phyloP scores from a whole-genome alignment of 2,113 vertebrate genomes.

The Uropsilus gracilis region DNA sequence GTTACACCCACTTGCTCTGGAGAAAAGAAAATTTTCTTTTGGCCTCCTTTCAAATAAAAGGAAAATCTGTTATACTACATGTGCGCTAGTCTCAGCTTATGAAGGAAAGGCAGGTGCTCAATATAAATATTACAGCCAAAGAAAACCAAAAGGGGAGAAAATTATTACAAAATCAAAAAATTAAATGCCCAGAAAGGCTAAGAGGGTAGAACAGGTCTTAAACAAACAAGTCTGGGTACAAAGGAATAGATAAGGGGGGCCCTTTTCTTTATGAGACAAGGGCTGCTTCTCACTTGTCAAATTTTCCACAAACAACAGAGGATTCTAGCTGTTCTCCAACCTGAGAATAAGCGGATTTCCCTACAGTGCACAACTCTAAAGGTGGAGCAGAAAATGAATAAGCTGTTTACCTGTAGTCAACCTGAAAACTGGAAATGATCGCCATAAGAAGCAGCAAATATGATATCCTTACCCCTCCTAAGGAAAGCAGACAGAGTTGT shows the following conservation, averaged over 20 bases:
- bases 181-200: not conserved
- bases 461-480: not conserved
- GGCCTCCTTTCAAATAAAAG: constrained; percentile 43
- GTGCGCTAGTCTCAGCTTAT: not conserved
- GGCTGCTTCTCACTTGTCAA: not conserved
- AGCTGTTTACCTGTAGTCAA: not conserved
- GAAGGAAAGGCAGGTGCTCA: not conserved
- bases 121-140: constrained; percentile 6
- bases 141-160: constrained; percentile 22
- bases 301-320: not conserved
- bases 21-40: not conserved
- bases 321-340: not conserved
- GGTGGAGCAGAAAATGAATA: not conserved
- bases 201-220: not conserved
- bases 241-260: not conserved
- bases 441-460: not conserved
- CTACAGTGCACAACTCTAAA: not conserved
- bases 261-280: not conserved
- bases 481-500: not conserved
- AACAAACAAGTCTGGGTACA: not conserved
- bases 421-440: not conserved
- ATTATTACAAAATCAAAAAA: constrained; percentile 8
- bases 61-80: not conserved
- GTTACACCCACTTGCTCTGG: constrained; percentile 19
- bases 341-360: not conserved